Evolutionary conservation across 2,888 invertebrate species (phyloP).

Genomic region (Andrena bicolor): DNA sequence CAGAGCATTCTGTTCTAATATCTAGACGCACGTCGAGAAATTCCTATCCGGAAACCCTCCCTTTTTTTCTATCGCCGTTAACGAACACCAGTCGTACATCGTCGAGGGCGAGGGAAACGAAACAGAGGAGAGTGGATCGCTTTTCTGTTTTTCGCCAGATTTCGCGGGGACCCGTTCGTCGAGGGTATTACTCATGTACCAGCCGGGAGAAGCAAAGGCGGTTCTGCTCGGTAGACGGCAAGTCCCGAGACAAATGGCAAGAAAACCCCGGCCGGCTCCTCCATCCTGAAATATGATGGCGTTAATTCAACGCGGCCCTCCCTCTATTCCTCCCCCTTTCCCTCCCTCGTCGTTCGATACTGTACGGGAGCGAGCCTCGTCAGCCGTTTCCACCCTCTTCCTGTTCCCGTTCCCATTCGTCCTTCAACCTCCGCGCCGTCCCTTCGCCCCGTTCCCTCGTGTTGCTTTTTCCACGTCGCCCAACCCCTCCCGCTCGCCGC

Average conservation of each 20-base stretch:
- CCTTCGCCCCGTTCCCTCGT: conserved; percentile 39
- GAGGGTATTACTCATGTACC: conserved; percentile 75
- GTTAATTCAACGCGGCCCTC: conserved; percentile 82
- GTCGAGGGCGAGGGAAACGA: background rate
- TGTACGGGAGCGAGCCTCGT: conserved; percentile 72
- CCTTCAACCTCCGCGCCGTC: conserved; percentile 73
- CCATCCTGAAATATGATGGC: conserved; percentile 83
- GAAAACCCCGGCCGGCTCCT: conserved; percentile 76
- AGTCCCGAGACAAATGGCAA: conserved; percentile 80
- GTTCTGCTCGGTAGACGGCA: conserved; percentile 57
- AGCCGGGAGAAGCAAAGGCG: conserved; percentile 67
- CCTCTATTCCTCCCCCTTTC: conserved; percentile 8
- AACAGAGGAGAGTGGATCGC: background rate
- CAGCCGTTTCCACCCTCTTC: conserved; percentile 78
- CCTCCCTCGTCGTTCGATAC: conserved; percentile 77
- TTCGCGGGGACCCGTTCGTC: conserved; percentile 52
- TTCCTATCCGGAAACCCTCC: background rate
- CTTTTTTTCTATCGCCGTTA: conserved; percentile 21
- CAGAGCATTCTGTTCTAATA: too few species aligned
- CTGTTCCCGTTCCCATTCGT: conserved; percentile 68
- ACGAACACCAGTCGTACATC: conserved; percentile 40
- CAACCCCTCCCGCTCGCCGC: conserved; percentile 69
- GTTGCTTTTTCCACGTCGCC: conserved; percentile 59
- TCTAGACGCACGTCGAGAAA: background rate
- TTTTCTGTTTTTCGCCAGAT: conserved; percentile 61